Percentiles rank a stretch among this genome's conserved stretches.
These are phyloP conservation scores for Hedychridium roseum DNA, from an alignment of 2,888 invertebrate species.

Conservation along the genomic window DNA sequence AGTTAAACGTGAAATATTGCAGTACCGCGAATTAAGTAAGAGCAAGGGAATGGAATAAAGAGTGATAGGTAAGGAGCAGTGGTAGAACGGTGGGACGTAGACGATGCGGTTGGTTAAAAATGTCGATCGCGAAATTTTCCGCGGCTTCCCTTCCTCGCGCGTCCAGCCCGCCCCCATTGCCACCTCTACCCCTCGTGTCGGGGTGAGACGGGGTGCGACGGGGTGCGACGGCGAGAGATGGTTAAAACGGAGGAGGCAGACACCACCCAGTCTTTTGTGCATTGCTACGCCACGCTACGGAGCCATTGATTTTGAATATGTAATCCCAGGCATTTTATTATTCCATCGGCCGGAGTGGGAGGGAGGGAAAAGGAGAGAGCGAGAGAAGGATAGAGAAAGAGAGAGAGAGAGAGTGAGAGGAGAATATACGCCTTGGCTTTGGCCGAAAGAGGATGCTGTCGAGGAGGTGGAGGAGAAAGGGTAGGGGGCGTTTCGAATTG, in stretches of 20 bases:
- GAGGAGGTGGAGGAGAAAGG: slow-evolving; percentile 6
- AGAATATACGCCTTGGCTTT: too few relatives aligned
- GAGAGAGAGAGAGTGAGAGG: slow-evolving; percentile 10
- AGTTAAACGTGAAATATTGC: too few relatives aligned
- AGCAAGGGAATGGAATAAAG: too few relatives aligned
- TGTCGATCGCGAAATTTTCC: slow-evolving; percentile 41
- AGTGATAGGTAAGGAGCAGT: too few relatives aligned
- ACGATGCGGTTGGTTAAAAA: slow-evolving; percentile 46
- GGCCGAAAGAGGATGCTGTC: slow-evolving; percentile 6
- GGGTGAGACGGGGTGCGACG: not conserved
- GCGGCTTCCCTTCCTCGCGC: slow-evolving; percentile 13
- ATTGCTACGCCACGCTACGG: slow-evolving; percentile 41
- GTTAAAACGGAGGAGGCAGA: slow-evolving; percentile 29
- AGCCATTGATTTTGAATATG: slow-evolving; percentile 63
- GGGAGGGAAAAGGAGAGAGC: slow-evolving; percentile 27
- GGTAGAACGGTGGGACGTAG: too few relatives aligned
- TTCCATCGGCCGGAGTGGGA: slow-evolving; percentile 47
- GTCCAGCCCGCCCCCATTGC: slow-evolving; percentile 5
- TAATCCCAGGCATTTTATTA: slow-evolving; percentile 62
- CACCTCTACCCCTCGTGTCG: slow-evolving; percentile 17
- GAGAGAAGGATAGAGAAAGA: slow-evolving; percentile 6
- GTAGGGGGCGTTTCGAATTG: slow-evolving; percentile 42
- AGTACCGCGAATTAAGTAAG: too few relatives aligned
- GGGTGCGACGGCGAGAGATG: slow-evolving; percentile 6
- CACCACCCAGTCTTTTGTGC: slow-evolving; percentile 47